Conservation (phyloP, 2,113 vertebrate genomes). For the Crotalus helleri region DNA sequence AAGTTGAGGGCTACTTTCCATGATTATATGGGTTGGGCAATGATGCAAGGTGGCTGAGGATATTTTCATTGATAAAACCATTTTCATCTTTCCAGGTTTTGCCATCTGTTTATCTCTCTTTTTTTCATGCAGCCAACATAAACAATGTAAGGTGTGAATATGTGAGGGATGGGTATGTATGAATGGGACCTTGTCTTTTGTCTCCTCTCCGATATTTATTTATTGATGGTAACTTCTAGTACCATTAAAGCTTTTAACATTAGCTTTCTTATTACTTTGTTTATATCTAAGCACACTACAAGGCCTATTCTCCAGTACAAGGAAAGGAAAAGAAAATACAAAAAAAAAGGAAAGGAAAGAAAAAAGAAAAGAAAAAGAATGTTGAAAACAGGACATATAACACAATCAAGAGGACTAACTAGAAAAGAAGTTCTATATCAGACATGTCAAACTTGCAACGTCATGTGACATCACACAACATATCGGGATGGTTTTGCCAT, state of each 20-base stretch:
- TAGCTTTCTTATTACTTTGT: background rate
- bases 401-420: too few species aligned
- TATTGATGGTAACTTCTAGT: background rate
- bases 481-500: too few species aligned
- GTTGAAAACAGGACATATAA: too few species aligned
- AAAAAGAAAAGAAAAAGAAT: too few species aligned
- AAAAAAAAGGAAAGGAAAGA: rapidly evolving
- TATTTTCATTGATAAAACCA: background rate
- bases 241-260: background rate
- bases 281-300: background rate
- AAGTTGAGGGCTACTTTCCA: background rate
- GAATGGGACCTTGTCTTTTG: background rate
- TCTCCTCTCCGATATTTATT: background rate
- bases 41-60: background rate
- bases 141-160: background rate
- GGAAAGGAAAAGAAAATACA: too few species aligned
- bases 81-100: background rate
- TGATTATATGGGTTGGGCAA: background rate
- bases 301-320: background rate
- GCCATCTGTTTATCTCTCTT: background rate
- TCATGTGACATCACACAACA: too few species aligned
- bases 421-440: too few species aligned
- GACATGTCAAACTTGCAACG: too few species aligned
- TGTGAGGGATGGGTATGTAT: background rate
- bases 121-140: background rate